phyloP scores from a whole-genome alignment of 1,140 invertebrate species.

The Drosophila kikkawai region DNA sequence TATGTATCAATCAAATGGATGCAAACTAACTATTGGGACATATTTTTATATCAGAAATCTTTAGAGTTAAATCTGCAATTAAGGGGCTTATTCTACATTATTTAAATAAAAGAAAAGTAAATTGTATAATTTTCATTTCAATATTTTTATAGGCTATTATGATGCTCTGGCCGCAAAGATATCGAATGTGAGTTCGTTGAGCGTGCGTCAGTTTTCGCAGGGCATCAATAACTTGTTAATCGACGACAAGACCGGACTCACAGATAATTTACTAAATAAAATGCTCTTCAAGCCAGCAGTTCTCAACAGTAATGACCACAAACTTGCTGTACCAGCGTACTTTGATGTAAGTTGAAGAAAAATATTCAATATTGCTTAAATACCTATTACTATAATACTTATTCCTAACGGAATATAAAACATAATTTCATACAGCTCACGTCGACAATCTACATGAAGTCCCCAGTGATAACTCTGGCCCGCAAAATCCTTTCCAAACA shows the following conservation, averaged over 20 bases:
- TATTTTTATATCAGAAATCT: neutral
- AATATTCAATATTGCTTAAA: neutral
- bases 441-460: constrained; percentile 66
- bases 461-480: constrained; percentile 70
- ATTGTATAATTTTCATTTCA: neutral
- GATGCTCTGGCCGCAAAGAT: constrained; percentile 43
- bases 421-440: constrained; percentile 46
- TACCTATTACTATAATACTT: neutral
- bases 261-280: constrained; percentile 60
- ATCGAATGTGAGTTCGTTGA: constrained; percentile 54
- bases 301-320: constrained; percentile 61
- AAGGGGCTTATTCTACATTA: neutral
- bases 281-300: constrained; percentile 56
- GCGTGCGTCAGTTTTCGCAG: constrained; percentile 62
- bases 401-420: neutral
- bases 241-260: constrained; percentile 53
- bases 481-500: constrained; percentile 40
- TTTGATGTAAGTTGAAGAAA: constrained; percentile 66
- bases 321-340: constrained; percentile 63
- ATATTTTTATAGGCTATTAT: constrained; percentile 51
- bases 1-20: too few relatives aligned
- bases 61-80: neutral
- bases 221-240: constrained; percentile 39
- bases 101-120: neutral
- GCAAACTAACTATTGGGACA: too few relatives aligned